Evolutionary conservation across 2,113 vertebrate genomes (phyloP).

Genomic region (Oryzias melastigma): DNA sequence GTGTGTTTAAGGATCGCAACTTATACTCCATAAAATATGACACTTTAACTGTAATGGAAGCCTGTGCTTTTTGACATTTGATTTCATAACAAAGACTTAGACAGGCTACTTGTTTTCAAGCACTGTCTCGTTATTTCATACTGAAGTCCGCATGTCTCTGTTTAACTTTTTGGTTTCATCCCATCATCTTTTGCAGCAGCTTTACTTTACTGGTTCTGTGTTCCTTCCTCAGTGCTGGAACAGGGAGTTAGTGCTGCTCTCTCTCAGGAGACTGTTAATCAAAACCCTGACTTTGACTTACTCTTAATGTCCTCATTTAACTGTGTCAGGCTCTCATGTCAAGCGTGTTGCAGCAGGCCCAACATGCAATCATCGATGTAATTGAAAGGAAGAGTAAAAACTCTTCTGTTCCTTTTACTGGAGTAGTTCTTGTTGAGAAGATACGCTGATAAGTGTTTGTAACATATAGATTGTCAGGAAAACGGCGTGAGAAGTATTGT

Average conservation of each 20-base stretch:
- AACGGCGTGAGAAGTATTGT: too few species aligned
- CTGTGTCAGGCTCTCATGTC: slow-evolving; percentile 2
- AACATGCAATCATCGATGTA: slow-evolving; percentile 13
- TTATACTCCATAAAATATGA: too few species aligned
- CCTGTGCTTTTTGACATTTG: too few species aligned
- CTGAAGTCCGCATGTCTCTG: slow-evolving; percentile 3
- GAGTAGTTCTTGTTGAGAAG: too few species aligned
- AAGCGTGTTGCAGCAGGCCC: slow-evolving; percentile 29
- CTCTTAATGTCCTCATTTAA: slow-evolving; percentile 27
- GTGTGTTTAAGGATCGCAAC: too few species aligned
- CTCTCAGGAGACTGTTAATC: slow-evolving; percentile 49
- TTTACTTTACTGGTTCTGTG: slow-evolving; percentile 16
- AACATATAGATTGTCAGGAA: too few species aligned
- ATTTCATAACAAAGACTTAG: too few species aligned
- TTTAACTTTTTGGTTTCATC: slow-evolving; percentile 7
- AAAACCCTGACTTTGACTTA: slow-evolving; percentile 26
- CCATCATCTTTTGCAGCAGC: slow-evolving; percentile 11
- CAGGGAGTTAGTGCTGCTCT: slow-evolving; percentile 29
- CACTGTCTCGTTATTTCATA: not conserved
- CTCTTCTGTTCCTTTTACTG: not conserved
- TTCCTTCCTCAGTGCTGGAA: slow-evolving; percentile 18
- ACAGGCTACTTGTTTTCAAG: too few species aligned
- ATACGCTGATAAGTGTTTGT: too few species aligned
- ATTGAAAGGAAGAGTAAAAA: not conserved
- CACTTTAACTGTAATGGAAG: too few species aligned